phyloP scores from a whole-genome alignment of 2,113 vertebrate species.

The Propithecus coquereli region DNA sequence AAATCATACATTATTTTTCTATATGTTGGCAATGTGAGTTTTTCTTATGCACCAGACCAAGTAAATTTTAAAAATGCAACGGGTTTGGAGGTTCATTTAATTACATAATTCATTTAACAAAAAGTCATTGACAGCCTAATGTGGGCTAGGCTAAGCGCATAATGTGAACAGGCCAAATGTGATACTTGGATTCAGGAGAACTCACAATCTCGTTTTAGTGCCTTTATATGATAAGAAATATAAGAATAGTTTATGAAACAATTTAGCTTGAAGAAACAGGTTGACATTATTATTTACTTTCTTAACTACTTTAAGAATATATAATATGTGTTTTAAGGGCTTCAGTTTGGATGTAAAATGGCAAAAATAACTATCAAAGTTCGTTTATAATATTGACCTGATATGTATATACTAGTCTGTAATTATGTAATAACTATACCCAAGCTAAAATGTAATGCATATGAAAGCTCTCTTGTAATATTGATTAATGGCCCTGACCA shows the following conservation, averaged over 20 bases:
- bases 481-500: slow-evolving; percentile 28
- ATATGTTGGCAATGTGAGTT: background rate
- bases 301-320: background rate
- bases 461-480: slow-evolving; percentile 17
- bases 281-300: background rate
- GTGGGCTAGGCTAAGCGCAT: background rate
- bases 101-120: background rate
- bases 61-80: slow-evolving; percentile 2
- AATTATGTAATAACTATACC: slow-evolving; percentile 62
- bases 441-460: slow-evolving; percentile 55
- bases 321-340: background rate
- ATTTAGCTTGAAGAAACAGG: background rate
- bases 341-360: slow-evolving; percentile 61
- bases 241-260: background rate
- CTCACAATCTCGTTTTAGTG: background rate
- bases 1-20: background rate
- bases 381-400: slow-evolving; percentile 52
- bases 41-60: background rate
- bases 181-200: background rate
- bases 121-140: background rate
- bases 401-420: slow-evolving; percentile 40
- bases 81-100: background rate
- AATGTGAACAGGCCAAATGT: background rate
- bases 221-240: background rate
- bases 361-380: background rate